These are phyloP conservation scores for Podiceps cristatus DNA, from an alignment of 2,113 vertebrate species.

Conservation along the genomic window DNA sequence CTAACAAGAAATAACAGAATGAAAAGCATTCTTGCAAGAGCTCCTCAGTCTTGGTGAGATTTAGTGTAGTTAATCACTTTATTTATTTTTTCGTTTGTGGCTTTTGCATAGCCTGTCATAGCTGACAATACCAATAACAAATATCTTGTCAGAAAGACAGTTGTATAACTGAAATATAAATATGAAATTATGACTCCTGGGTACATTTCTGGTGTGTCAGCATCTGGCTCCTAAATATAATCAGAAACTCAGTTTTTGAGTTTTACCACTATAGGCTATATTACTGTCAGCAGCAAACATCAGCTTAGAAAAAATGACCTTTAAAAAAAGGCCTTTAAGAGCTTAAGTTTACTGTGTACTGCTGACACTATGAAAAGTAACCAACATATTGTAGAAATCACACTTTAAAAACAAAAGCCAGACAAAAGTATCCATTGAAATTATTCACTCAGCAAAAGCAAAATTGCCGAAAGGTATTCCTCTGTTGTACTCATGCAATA, in stretches of 20 bases:
- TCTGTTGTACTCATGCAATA: background rate
- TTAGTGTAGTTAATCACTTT: background rate
- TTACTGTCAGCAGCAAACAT: background rate
- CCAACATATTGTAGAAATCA: background rate
- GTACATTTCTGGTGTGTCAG: background rate
- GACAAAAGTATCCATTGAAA: background rate
- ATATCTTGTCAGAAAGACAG: background rate
- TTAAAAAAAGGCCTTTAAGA: background rate
- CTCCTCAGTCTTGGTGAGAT: background rate
- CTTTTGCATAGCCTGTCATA: background rate
- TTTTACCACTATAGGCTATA: background rate
- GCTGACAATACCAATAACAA: background rate
- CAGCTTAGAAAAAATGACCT: background rate
- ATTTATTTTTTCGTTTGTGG: background rate
- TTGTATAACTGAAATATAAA: background rate
- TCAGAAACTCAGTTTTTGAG: background rate
- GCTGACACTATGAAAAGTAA: background rate
- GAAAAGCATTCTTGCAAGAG: background rate
- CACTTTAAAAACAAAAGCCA: background rate
- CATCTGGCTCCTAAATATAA: constrained; percentile 1
- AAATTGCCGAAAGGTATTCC: constrained; percentile 14
- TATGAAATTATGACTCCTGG: background rate
- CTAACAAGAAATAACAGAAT: background rate
- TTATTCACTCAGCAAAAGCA: background rate
- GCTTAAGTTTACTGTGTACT: background rate